Conservation (phyloP, 2,797 vertebrate species). For the Channallabes apus region DNA sequence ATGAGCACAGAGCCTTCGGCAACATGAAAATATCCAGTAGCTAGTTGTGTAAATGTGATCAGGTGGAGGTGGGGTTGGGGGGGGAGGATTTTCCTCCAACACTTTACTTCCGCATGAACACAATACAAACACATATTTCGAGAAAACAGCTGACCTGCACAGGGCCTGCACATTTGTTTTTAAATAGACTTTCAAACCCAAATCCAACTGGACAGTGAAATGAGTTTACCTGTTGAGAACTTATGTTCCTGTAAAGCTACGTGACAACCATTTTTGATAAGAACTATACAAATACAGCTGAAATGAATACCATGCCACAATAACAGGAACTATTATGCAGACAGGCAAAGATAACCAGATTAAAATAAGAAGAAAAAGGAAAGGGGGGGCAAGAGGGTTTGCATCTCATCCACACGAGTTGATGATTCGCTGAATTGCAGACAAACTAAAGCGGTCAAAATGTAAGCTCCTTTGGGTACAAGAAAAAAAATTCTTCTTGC, state of each 20-base stretch:
- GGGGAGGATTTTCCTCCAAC: no score
- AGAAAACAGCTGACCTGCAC: not conserved
- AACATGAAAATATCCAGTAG: not conserved
- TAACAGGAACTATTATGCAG: not conserved
- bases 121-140: not conserved
- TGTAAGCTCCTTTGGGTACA: not conserved
- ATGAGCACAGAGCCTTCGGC: not conserved
- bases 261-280: no score
- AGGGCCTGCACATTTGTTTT: constrained; percentile 4
- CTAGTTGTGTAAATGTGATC: not conserved
- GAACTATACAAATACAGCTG: no score
- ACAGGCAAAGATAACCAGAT: not conserved
- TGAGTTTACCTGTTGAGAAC: not conserved
- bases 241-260: no score
- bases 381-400: no score
- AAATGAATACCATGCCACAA: not conserved
- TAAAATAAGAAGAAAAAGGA: not conserved
- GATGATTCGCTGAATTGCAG: not conserved
- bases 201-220: not conserved
- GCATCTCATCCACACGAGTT: no score
- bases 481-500: not conserved
- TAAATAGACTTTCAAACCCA: not conserved
- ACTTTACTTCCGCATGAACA: not conserved
- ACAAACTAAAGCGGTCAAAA: not conserved
- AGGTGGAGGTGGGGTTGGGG: no score